Conservation (phyloP, 2,797 vertebrate species). For the Lophura swinhoii region DNA sequence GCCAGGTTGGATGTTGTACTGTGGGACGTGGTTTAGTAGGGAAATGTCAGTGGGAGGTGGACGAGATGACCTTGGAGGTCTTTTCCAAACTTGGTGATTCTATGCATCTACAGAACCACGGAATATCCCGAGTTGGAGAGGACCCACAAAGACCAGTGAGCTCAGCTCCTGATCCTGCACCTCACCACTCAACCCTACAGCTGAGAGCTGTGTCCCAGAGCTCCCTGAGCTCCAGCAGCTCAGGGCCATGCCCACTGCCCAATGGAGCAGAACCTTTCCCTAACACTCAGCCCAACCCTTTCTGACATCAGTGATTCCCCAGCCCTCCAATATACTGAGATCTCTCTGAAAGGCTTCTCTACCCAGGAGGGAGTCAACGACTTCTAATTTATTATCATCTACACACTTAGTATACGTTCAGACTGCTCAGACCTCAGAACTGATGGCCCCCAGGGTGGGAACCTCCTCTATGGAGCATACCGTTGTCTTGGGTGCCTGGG, state of each 20-base stretch:
- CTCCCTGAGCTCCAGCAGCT: no score
- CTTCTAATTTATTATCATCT: background rate
- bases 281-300: background rate
- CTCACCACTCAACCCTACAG: background rate
- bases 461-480: accelerated
- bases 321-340: background rate
- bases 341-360: background rate
- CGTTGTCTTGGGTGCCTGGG: accelerated
- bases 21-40: no score
- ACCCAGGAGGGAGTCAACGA: background rate
- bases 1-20: background rate
- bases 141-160: background rate
- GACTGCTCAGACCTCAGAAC: background rate
- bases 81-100: no score
- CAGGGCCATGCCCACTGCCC: background rate
- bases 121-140: background rate
- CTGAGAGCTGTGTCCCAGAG: background rate
- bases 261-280: background rate
- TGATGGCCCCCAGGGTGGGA: background rate
- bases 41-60: no score
- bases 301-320: no score
- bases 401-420: background rate
- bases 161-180: background rate
- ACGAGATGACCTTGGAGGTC: no score
- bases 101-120: background rate